These are phyloP conservation scores for Himalopsyche kuldschensis DNA, from an alignment of 2,888 invertebrate genomes.

Conservation along the genomic window DNA sequence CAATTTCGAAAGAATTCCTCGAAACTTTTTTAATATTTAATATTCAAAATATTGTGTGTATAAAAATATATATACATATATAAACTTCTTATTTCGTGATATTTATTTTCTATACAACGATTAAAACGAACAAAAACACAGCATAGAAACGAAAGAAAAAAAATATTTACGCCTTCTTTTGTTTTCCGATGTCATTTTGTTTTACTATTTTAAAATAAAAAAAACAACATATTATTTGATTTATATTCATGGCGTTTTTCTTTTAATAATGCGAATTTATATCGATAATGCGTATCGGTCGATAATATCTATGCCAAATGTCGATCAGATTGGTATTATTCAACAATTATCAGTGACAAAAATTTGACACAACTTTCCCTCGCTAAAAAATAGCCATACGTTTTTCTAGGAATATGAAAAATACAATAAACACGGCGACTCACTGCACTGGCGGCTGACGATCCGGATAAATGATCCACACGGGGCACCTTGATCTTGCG, in stretches of 20 bases:
- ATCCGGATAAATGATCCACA: slow-evolving; percentile 27
- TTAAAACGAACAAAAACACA: neutral
- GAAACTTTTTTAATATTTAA: neutral
- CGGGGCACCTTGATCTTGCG: too few species aligned
- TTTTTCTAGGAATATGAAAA: neutral
- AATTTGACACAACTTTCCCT: neutral
- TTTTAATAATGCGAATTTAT: neutral
- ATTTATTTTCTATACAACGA: neutral
- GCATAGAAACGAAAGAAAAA: neutral
- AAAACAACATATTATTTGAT: too few species aligned
- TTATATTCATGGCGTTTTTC: too few species aligned
- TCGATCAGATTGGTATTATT: neutral
- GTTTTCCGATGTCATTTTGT: too few species aligned
- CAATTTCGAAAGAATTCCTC: neutral
- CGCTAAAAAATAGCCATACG: neutral
- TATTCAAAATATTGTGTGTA: neutral
- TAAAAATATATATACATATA: neutral
- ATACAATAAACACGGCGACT: neutral
- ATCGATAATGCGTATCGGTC: too few species aligned
- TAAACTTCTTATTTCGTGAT: neutral
- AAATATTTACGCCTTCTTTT: too few species aligned
- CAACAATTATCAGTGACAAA: neutral
- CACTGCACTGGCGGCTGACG: slow-evolving; percentile 23
- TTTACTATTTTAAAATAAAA: too few species aligned
- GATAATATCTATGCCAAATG: neutral